Evolutionary conservation across 2,113 vertebrate genomes (phyloP), one percentile per base, ranked within the genome.

Genomic region (Archocentrus centrarchus): DNA sequence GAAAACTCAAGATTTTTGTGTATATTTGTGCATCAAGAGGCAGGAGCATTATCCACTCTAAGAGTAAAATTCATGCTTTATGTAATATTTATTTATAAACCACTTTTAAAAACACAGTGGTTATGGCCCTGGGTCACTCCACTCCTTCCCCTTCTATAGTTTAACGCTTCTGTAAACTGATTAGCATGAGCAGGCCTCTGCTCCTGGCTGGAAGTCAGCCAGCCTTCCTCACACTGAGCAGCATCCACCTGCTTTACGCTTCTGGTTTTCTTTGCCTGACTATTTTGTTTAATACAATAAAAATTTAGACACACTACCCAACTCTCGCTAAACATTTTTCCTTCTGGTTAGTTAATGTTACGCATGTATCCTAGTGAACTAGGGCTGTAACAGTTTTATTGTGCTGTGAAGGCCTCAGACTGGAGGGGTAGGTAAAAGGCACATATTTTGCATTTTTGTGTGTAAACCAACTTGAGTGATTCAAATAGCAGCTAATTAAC

Each of bases 401-500:
- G 1, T 55, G 68, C 17, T 35, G 24, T 73, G 6, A 53, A 73
- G 10, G 44, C 24, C 24, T 70, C 24, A 70, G 17, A 32, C 22
- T 73, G 44, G 66, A 53, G 44, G 7, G 44, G 24, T 10, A 70
- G 44, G 44, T 50, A 50, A 70, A 30, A 2, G 66, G 44, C 18
- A 47, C 24, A 70, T 70, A 20, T 11, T 50, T 70, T 32, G 44
- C 47, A 55, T 55, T 35, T 73, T 20, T 53, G 66, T 27, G 44
- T 53, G 24, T 24, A 50, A 30, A 70, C 44, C 6, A 53, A 70
- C 44, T 30, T 6, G 17, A 70, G 44, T 70, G 66, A 50, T 44
- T 70, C 66, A 70, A 70, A 70, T 44, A 50, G 66, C 24, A 70
- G 66, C 44, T 70, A 32, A 70, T 53, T 53, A 70, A 53, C 66